Conservation (phyloP, 2,888 invertebrate species). For the Endotricha flammealis region DNA sequence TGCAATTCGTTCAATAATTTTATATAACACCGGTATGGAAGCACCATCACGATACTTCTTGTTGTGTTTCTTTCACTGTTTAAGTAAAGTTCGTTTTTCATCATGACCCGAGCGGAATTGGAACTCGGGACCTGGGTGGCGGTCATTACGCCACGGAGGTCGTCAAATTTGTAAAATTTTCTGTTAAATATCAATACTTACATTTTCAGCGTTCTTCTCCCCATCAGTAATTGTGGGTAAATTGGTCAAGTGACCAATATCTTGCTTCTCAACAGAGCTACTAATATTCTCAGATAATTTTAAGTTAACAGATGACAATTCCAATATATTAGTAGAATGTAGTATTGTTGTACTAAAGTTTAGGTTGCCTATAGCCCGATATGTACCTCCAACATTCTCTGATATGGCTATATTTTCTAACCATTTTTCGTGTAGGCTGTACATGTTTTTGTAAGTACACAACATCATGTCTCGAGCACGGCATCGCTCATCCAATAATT, state of each 20-base stretch:
- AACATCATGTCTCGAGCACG: conserved; percentile 80
- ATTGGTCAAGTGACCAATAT: conserved; percentile 55
- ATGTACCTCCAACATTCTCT: conserved; percentile 55
- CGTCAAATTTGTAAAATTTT: too few relatives aligned
- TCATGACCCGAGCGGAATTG: too few relatives aligned
- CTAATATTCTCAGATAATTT: conserved; percentile 80
- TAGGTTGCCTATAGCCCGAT: conserved; percentile 70
- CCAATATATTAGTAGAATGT: conserved; percentile 80
- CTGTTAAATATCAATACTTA: too few relatives aligned
- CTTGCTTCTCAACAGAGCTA: conserved; percentile 62
- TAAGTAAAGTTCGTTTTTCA: too few relatives aligned
- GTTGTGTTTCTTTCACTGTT: too few relatives aligned
- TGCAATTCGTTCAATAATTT: too few relatives aligned
- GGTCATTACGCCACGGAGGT: too few relatives aligned
- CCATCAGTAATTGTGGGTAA: conserved; percentile 69
- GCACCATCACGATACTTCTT: too few relatives aligned
- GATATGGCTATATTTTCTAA: conserved; percentile 64
- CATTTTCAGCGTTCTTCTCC: conserved; percentile 79
- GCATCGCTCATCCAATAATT: conserved; percentile 83
- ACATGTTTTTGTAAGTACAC: conserved; percentile 80
- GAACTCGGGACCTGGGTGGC: too few relatives aligned
- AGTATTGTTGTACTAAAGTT: conserved; percentile 63
- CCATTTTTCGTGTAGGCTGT: conserved; percentile 68
- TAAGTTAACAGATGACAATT: conserved; percentile 79
- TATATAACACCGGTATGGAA: too few relatives aligned